Evolutionary conservation across 2,113 vertebrate species (phyloP).

Genomic region (Sylvia atricapilla): DNA sequence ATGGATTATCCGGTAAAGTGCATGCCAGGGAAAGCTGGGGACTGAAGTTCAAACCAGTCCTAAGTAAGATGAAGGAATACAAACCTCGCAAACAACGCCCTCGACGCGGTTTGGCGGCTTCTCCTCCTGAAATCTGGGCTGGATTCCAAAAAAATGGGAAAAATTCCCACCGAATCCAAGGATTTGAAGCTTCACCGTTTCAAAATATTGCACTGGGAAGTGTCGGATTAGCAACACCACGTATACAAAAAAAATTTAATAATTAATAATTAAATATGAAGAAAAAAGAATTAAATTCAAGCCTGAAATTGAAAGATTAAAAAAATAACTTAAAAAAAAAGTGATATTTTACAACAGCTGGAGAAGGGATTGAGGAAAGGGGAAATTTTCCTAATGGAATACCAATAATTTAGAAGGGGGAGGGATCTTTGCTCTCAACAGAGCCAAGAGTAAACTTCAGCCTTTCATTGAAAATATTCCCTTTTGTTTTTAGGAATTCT

Average conservation of each 20-base stretch:
- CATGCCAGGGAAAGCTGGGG: neutral
- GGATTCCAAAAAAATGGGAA: neutral
- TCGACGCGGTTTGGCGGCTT: rapidly evolving
- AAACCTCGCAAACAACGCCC: neutral
- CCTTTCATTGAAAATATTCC: neutral
- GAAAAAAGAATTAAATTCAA: neutral
- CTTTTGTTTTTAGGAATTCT: neutral
- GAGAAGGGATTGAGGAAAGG: neutral
- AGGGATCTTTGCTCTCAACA: neutral
- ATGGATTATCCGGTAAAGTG: neutral
- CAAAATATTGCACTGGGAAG: neutral
- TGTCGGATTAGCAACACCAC: neutral
- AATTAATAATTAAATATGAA: neutral
- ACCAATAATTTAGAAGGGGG: neutral
- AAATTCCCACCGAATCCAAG: neutral
- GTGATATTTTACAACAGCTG: neutral
- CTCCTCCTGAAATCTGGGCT: neutral
- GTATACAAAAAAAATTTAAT: neutral
- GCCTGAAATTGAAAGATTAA: neutral
- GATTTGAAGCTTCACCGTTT: neutral
- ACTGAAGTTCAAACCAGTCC: neutral
- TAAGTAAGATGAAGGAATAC: neutral
- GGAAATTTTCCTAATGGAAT: neutral
- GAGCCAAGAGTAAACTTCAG: neutral
- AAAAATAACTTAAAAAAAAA: neutral